Evolutionary conservation across 2,888 invertebrate genomes (phyloP).

Genomic region (Rhingia rostrata): DNA sequence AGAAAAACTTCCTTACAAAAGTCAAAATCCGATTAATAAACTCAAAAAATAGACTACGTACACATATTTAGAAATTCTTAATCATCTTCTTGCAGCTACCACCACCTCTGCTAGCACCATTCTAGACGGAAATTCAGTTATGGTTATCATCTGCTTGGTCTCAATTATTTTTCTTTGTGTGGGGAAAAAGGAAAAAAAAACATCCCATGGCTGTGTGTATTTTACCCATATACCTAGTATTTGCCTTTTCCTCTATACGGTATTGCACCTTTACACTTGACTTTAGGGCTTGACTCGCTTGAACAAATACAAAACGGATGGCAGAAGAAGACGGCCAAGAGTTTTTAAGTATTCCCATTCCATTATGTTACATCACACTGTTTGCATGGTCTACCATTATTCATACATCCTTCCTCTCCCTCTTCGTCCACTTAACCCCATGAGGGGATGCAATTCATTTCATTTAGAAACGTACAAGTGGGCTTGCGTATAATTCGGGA

Average conservation of each 20-base stretch:
- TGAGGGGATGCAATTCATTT: conserved; percentile 28
- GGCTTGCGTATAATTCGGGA: conserved; percentile 34
- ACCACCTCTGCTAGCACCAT: too few relatives aligned
- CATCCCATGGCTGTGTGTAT: too few relatives aligned
- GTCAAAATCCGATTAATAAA: too few relatives aligned
- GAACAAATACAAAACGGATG: conserved; percentile 47
- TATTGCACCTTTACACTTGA: conserved; percentile 47
- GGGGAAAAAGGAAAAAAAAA: too few relatives aligned
- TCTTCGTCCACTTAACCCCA: conserved; percentile 47
- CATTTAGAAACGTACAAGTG: conserved; percentile 44
- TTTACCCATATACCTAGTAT: background rate
- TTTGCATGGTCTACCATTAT: conserved; percentile 14
- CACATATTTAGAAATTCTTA: too few relatives aligned
- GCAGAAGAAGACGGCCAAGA: conserved; percentile 40
- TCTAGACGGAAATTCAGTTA: too few relatives aligned
- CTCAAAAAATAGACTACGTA: too few relatives aligned
- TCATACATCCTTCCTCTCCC: conserved; percentile 2
- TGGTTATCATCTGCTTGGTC: too few relatives aligned
- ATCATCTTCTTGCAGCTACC: too few relatives aligned
- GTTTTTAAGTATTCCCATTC: conserved; percentile 44
- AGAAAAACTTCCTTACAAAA: too few relatives aligned
- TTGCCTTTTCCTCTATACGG: background rate
- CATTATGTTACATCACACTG: conserved; percentile 50
- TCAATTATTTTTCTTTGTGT: too few relatives aligned
- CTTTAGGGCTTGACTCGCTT: conserved; percentile 25